A percentile compares a stretch with the other conserved stretches of the same genome.
Evolutionary conservation across 2,113 vertebrate species (phyloP).

Genomic region (Procapra przewalskii): DNA sequence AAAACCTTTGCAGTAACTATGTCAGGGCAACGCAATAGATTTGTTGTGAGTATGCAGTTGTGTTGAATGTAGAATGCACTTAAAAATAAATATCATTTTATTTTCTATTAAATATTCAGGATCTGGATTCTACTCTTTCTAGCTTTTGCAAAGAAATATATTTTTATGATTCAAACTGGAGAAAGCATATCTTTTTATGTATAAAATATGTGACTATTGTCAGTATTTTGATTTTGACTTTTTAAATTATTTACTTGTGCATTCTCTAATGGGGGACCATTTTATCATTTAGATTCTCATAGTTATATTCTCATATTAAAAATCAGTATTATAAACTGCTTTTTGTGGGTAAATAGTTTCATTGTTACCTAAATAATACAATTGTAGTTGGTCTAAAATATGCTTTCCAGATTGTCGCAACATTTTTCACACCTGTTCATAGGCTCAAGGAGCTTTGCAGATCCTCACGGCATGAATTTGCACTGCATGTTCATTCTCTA

Average conservation of each 20-base stretch:
- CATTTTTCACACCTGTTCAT: constrained; percentile 77
- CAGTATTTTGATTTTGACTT: constrained; percentile 65
- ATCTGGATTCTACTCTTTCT: constrained; percentile 78
- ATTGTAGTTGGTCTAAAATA: constrained; percentile 69
- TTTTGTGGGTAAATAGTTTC: constrained; percentile 59
- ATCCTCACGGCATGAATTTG: constrained; percentile 82
- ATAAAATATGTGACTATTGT: constrained; percentile 50
- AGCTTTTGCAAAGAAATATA: constrained; percentile 74
- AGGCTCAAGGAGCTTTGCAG: constrained; percentile 74
- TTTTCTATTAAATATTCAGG: constrained; percentile 87
- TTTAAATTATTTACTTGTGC: constrained; percentile 71
- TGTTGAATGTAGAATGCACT: constrained; percentile 82
- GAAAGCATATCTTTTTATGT: constrained; percentile 53
- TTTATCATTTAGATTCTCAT: constrained; percentile 38
- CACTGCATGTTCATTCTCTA: constrained; percentile 75
- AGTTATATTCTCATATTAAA: constrained; percentile 23
- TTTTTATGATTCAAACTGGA: constrained; percentile 74
- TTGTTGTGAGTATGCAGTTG: constrained; percentile 84
- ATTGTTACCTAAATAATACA: constrained; percentile 73
- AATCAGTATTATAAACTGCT: constrained; percentile 36
- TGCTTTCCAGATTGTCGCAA: constrained; percentile 64
- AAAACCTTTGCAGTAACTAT: constrained; percentile 89
- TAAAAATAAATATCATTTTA: constrained; percentile 88
- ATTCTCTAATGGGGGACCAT: constrained; percentile 21
- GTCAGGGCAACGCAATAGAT: constrained; percentile 86